phyloP scores from a whole-genome alignment of 2,113 vertebrate genomes.

The Hippocampus comes region DNA sequence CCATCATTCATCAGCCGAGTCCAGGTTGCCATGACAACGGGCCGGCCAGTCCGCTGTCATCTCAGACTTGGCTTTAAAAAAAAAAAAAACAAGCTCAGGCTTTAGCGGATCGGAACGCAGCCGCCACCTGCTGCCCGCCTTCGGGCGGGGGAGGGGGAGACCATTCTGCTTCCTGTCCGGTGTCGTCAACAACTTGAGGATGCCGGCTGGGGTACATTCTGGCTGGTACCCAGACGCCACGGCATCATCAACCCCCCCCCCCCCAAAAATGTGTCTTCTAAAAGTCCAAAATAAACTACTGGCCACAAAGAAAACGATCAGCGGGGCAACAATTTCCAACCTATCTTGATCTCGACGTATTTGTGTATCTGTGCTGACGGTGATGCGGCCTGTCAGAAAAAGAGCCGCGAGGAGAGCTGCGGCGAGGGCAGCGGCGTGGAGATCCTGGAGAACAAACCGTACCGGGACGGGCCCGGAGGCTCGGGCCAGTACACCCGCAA shows the following conservation, averaged over 20 bases:
- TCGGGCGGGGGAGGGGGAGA: neutral
- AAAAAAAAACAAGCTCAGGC: neutral
- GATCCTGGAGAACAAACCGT: constrained; percentile 93
- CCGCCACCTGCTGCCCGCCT: neutral
- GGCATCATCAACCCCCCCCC: too few species aligned
- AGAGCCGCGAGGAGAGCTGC: constrained; percentile 90
- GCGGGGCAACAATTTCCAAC: too few species aligned
- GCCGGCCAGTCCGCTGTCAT: constrained; percentile 1
- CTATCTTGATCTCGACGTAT: too few species aligned
- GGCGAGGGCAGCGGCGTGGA: constrained; percentile 95
- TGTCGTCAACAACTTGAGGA: neutral
- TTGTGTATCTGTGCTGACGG: too few species aligned
- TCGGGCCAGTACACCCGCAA: constrained; percentile 93
- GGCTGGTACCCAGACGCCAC: neutral
- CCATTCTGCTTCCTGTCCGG: neutral
- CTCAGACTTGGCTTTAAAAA: neutral
- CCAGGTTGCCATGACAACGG: constrained; percentile 55
- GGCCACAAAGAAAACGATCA: too few species aligned
- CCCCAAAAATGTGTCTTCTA: too few species aligned
- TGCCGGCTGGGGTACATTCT: neutral
- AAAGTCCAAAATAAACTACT: too few species aligned
- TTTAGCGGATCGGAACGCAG: neutral
- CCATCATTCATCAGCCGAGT: constrained; percentile 56
- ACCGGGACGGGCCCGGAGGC: constrained; percentile 87
- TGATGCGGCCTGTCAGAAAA: constrained; percentile 75